Percentiles rank a stretch among this genome's conserved stretches.
Conservation (phyloP, 2,113 vertebrate genomes). For the Mohoua ochrocephala region DNA sequence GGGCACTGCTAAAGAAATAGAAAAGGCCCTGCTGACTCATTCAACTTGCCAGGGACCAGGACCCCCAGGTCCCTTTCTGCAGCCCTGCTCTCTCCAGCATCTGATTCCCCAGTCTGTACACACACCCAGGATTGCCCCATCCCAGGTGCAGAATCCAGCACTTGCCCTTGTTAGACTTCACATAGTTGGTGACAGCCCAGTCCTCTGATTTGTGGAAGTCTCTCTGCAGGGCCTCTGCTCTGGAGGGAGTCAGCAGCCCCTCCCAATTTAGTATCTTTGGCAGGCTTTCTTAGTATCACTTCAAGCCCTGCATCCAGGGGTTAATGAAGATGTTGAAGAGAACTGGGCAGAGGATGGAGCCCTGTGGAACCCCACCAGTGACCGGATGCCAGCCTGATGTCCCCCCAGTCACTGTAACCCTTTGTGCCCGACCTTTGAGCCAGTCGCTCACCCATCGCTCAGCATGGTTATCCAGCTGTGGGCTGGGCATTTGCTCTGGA, state of each 20-base stretch:
- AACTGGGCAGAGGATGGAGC: neutral
- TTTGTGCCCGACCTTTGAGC: neutral
- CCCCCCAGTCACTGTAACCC: neutral
- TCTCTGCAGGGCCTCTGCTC: neutral
- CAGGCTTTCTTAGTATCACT: neutral
- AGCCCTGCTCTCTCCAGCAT: neutral
- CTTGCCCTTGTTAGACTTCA: neutral
- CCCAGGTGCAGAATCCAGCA: fast-evolving
- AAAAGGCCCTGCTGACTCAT: neutral
- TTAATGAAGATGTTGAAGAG: neutral
- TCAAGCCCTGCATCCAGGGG: neutral
- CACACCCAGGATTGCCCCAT: fast-evolving
- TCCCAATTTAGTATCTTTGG: neutral
- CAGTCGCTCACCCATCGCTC: neutral
- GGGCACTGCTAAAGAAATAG: neutral
- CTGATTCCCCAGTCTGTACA: neutral
- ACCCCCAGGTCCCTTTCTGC: neutral
- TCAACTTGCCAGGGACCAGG: neutral
- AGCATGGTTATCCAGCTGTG: neutral
- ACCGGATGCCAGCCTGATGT: neutral
- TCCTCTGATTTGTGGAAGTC: neutral
- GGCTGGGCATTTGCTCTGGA: neutral
- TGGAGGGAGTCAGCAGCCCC: fast-evolving
- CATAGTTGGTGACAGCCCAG: neutral
- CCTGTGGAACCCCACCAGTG: neutral